Conservation (phyloP, 2,888 invertebrate species). For the Acanthoscelides obtectus region DNA sequence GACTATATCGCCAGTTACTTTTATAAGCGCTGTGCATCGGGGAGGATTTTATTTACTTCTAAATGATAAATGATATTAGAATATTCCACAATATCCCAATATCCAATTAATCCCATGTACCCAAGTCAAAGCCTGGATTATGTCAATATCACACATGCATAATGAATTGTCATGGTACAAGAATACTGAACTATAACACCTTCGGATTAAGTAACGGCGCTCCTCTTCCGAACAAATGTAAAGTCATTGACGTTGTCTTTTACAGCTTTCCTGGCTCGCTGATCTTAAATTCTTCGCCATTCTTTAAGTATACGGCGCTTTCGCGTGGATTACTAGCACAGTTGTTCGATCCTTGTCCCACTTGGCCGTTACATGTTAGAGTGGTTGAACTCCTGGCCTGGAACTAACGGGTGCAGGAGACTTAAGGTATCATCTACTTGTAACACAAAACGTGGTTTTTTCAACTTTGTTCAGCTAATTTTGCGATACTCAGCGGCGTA, state of each 20-base stretch:
- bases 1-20: too few relatives aligned
- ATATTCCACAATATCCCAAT: too few relatives aligned
- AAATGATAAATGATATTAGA: too few relatives aligned
- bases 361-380: neutral
- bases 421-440: neutral
- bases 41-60: too few relatives aligned
- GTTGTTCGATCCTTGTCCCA: neutral
- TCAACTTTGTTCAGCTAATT: neutral
- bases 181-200: too few relatives aligned
- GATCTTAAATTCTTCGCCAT: neutral
- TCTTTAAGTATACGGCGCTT: neutral
- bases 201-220: too few relatives aligned
- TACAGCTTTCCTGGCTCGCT: neutral
- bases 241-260: neutral
- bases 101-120: too few relatives aligned
- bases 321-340: neutral
- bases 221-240: neutral
- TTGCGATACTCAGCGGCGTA: neutral
- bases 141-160: too few relatives aligned
- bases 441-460: too few relatives aligned
- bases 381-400: neutral
- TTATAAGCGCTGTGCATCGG: too few relatives aligned
- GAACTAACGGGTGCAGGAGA: neutral
- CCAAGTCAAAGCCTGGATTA: too few relatives aligned
- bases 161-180: too few relatives aligned